Evolutionary conservation across 1,140 invertebrate genomes (phyloP).

Genomic region (Sycobia sp.): DNA sequence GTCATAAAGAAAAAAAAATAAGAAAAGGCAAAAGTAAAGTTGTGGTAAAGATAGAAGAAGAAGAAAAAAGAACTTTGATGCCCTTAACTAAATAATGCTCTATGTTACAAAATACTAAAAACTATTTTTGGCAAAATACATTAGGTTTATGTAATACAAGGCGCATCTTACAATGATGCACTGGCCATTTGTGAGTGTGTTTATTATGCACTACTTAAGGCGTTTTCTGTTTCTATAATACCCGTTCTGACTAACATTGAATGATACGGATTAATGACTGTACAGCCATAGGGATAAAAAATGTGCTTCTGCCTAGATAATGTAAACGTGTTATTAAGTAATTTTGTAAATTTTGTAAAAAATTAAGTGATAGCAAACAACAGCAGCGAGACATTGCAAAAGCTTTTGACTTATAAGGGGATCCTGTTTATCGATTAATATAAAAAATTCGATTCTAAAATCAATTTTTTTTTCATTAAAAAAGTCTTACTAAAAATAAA

Average conservation of each 20-base stretch:
- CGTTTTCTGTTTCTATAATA: slow-evolving; percentile 47
- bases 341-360: neutral
- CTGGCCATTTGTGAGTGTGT: slow-evolving; percentile 52
- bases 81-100: slow-evolving; percentile 58
- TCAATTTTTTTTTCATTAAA: too few relatives aligned
- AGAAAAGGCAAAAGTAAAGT: slow-evolving; percentile 23
- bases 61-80: slow-evolving; percentile 43
- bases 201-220: slow-evolving; percentile 58
- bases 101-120: slow-evolving; percentile 61
- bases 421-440: slow-evolving; percentile 9
- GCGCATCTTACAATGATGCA: slow-evolving; percentile 55
- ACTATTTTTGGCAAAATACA: slow-evolving; percentile 64
- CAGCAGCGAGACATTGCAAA: neutral
- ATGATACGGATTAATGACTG: neutral
- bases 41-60: slow-evolving; percentile 39
- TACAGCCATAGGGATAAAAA: neutral
- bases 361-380: slow-evolving; percentile 13
- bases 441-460: too few relatives aligned
- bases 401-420: neutral
- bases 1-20: slow-evolving; percentile 31
- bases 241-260: slow-evolving; percentile 28
- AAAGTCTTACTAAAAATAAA: too few relatives aligned
- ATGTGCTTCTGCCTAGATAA: slow-evolving; percentile 31
- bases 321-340: slow-evolving; percentile 13
- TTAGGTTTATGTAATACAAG: slow-evolving; percentile 60